Percentiles rank a stretch among this genome's conserved stretches.
Evolutionary conservation across 1,140 invertebrate species (phyloP).

Genomic region (Drosophila tani): DNA sequence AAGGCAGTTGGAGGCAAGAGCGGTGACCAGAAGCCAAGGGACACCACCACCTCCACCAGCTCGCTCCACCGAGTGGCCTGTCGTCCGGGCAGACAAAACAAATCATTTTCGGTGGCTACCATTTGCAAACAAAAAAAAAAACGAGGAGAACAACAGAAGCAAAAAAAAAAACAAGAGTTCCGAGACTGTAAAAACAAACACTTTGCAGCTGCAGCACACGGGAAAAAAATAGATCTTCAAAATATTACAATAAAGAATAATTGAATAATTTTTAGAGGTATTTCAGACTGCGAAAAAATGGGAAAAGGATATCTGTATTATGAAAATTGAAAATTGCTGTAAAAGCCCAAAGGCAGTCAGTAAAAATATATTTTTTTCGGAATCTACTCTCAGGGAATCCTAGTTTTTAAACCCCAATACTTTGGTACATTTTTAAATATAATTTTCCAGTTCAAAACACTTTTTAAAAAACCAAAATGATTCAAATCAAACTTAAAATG

Average conservation of each 20-base stretch:
- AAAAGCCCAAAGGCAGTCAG: too few species aligned
- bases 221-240: conserved; percentile 9
- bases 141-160: conserved; percentile 35
- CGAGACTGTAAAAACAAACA: conserved; percentile 75
- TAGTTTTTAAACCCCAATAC: too few species aligned
- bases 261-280: background rate
- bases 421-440: too few species aligned
- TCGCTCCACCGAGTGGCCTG: conserved; percentile 22
- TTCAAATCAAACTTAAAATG: background rate
- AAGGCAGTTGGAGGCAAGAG: conserved; percentile 22
- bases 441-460: background rate
- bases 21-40: conserved; percentile 26
- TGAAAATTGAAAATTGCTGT: too few species aligned
- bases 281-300: background rate
- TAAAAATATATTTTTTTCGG: too few species aligned
- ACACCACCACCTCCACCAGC: conserved; percentile 5
- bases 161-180: conserved; percentile 46
- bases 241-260: background rate
- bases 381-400: too few species aligned
- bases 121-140: conserved; percentile 64
- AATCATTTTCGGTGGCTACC: conserved; percentile 71
- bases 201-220: conserved; percentile 43
- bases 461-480: background rate
- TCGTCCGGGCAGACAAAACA: conserved; percentile 73
- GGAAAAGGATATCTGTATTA: background rate